phyloP scores from a whole-genome alignment of 2,797 vertebrate species.

The Salmo trutta region DNA sequence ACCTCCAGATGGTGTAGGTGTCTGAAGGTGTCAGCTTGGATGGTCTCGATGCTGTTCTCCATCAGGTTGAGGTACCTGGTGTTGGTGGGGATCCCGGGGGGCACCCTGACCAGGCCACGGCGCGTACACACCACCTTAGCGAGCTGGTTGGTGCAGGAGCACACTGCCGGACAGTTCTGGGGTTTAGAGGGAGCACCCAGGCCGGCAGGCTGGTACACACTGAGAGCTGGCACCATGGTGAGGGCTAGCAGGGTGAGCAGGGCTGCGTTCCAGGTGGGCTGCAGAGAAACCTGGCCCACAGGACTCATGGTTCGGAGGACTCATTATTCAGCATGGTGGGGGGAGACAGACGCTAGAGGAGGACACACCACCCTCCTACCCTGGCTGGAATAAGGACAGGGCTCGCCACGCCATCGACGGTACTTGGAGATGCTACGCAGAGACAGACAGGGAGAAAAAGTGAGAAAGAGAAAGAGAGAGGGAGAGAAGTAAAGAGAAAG shows the following conservation, averaged over 20 bases:
- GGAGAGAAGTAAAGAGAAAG: slow-evolving; percentile 21
- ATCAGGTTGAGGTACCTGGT: slow-evolving; percentile 96
- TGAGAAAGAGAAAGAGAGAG: slow-evolving; percentile 44
- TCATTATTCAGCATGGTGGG: slow-evolving; percentile 96
- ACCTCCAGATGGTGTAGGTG: slow-evolving; percentile 96
- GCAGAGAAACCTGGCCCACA: slow-evolving; percentile 97
- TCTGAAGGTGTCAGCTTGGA: slow-evolving; percentile 95
- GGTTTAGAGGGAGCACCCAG: slow-evolving; percentile 77
- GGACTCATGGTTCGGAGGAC: slow-evolving; percentile 98
- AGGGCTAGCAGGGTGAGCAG: slow-evolving; percentile 87
- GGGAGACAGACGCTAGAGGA: slow-evolving; percentile 80
- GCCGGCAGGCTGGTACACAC: slow-evolving; percentile 84
- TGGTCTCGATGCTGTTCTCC: slow-evolving; percentile 97
- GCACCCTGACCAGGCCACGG: slow-evolving; percentile 87
- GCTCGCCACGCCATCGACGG: slow-evolving; percentile 89
- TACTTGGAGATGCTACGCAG: slow-evolving; percentile 71
- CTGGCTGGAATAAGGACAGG: slow-evolving; percentile 86
- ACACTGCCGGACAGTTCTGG: slow-evolving; percentile 92
- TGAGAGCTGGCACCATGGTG: slow-evolving; percentile 88
- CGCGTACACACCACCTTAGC: slow-evolving; percentile 98
- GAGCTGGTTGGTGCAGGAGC: slow-evolving; percentile 96
- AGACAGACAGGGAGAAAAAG: slow-evolving; percentile 41
- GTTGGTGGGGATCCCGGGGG: slow-evolving; percentile 90
- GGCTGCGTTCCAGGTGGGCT: slow-evolving; percentile 92
- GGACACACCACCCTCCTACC: slow-evolving; percentile 87